Evolutionary conservation across 2,113 vertebrate genomes (phyloP).

Genomic region (Columba livia): DNA sequence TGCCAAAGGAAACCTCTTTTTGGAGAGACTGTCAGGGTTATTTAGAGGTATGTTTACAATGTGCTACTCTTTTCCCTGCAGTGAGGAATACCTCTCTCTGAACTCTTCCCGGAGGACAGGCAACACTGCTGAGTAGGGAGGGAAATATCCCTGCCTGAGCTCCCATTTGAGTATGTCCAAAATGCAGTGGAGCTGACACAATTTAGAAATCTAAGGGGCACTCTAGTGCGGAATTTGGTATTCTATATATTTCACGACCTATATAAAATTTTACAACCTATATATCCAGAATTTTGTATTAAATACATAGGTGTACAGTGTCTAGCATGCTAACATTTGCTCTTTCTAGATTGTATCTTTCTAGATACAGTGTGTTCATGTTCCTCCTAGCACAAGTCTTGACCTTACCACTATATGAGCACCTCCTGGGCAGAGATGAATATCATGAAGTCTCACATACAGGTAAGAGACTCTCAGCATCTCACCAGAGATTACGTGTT

Average conservation of each 20-base stretch:
- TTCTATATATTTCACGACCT: neutral
- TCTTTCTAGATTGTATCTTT: neutral
- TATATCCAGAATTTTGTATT: neutral
- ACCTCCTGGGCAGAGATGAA: neutral
- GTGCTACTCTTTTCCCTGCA: neutral
- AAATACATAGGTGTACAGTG: neutral
- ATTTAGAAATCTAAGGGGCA: neutral
- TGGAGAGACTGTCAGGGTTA: neutral
- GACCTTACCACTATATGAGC: neutral
- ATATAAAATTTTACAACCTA: neutral
- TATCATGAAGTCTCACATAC: neutral
- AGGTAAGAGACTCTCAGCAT: neutral
- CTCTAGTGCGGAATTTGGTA: neutral
- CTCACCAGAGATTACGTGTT: neutral
- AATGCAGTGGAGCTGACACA: neutral
- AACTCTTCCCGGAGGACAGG: neutral
- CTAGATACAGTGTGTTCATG: neutral
- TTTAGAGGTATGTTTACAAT: conserved; percentile 23
- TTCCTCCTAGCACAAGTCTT: neutral
- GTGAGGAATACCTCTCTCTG: conserved; percentile 1
- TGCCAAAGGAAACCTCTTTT: neutral
- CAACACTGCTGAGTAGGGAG: neutral
- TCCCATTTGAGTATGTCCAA: neutral
- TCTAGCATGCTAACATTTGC: neutral
- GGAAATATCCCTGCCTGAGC: neutral